Evolutionary conservation across 2,888 invertebrate species (phyloP), one percentile per base, ranked within the genome.

Genomic region (Neoaliturus tenellus): DNA sequence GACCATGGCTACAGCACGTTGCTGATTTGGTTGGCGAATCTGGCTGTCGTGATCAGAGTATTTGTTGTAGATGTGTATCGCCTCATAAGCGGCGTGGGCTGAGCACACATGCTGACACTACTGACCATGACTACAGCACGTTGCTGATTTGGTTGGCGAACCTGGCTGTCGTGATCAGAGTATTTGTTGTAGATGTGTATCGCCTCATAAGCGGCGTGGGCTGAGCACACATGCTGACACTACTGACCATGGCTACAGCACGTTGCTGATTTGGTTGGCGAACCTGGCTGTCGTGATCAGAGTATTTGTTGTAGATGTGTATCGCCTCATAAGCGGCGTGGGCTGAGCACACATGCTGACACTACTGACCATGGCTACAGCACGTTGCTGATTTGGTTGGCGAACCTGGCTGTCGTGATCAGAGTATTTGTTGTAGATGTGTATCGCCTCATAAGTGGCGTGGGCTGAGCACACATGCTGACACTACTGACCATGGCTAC

Each of bases 1-100:
- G 71, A 12, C 62, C 62, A 31, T 17, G 62, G 31, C 62, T 62
- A 31, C 62, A 28, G 62, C 12, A 28, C 62, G 28, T 28, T 62
- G n/a, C 62, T 62, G 62, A 31, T 62, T 62, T 31, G 31, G 25
- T 62, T 75, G 73, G 44, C 33, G 5, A 44, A 12, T 17, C 28
- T 35, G 35, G 23, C 39, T n/a, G 55, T 78, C 78, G 78, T 78
- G 78, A 78, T 28, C 55, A 1, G 78, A 78, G 78, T 78, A 33
- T 78, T 78, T 78, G 78, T 55, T 78, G 78, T 78, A 78, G 78
- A 78, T 78, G 51, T 78, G 78, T 55, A 78, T 78, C 78, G 35
- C 33, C n/a, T 75, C 44, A 75, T 75, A 39, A 44, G 69, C 14
- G 35, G 28, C 25, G 67, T 33, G 35, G 35, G 35, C 35, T 17